Evolutionary conservation across 64 coral and sea anemone species (phyloP), one percentile per base, ranked within the genome.

Genomic region (Porites lutea): DNA sequence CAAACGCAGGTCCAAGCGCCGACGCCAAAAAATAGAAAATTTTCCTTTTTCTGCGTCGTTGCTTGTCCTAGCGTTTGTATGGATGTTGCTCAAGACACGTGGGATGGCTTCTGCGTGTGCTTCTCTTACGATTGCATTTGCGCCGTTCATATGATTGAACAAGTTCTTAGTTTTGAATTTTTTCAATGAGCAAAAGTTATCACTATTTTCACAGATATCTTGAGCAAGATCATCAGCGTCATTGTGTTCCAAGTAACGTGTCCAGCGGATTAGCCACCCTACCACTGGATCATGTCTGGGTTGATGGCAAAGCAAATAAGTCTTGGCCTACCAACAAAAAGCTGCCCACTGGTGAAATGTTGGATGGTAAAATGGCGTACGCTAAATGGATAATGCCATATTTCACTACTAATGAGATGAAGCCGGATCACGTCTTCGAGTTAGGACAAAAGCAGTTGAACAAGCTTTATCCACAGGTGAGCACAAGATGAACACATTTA

Each of bases 391-490:
- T 92, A 11, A 77, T 92, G 82, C 69, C 82, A 3, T 92, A 87
- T 72, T 92, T 92, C 48, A 87, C 91, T 10, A 87, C 81, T 11
- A 92, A 83, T 16, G 23, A 77, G 13, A 87, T 92, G 59, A 92
- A 74, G 0, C 72, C 72, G 4, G 43, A 27, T 4, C 55, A 92
- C 13, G 91, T 92, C 6, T 53, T 87, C n/a, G 73, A 92, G 8
- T 64, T 96, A 9, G 95, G 95, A 6, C 61, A 83, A 75, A 90
- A 93, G 60, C 88, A 89, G 73, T 73, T 96, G 15, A 6, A 22
- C 4, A 74, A 75, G 18, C 87, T 96, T 49, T 96, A 96, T 58
- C 95, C 95, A 21, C 88, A 86, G 90, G 95, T 93, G 43, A 82
- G 49, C 64, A 37, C 27, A 37, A 37, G 27, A 37, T 37, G 27